Conservation (phyloP, 2,888 invertebrate species). For the Hypomecis atomaria region DNA sequence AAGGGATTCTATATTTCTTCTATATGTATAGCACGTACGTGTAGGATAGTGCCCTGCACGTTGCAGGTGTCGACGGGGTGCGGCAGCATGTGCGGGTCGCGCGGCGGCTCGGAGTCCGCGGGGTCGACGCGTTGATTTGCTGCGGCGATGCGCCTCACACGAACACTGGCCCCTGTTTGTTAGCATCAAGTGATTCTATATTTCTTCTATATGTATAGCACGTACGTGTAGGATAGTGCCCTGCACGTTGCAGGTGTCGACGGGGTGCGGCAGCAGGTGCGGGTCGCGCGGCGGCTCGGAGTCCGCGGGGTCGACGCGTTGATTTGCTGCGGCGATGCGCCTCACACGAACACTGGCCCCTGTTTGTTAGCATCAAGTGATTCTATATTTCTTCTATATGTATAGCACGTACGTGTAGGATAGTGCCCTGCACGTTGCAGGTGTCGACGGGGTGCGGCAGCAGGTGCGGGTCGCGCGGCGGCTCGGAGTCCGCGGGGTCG, state of each 20-base stretch:
- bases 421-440: slow-evolving; percentile 84
- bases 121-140: slow-evolving; percentile 16
- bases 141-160: too few relatives aligned
- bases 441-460: slow-evolving; percentile 86
- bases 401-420: slow-evolving; percentile 86
- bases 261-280: slow-evolving; percentile 84
- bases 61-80: slow-evolving; percentile 85
- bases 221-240: slow-evolving; percentile 87
- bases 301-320: slow-evolving; percentile 18
- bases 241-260: slow-evolving; percentile 86
- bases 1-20: too few relatives aligned
- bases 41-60: slow-evolving; percentile 86
- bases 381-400: too few relatives aligned
- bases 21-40: too few relatives aligned
- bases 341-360: too few relatives aligned
- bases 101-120: slow-evolving; percentile 32
- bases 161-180: too few relatives aligned
- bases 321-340: too few relatives aligned
- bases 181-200: too few relatives aligned
- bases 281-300: slow-evolving; percentile 44
- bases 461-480: slow-evolving; percentile 68
- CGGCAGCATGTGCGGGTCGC: slow-evolving; percentile 81
- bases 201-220: too few relatives aligned
- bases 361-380: too few relatives aligned
- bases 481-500: slow-evolving; percentile 24